phyloP scores from a whole-genome alignment of 2,888 invertebrate species.

The Agapostemon virescens region DNA sequence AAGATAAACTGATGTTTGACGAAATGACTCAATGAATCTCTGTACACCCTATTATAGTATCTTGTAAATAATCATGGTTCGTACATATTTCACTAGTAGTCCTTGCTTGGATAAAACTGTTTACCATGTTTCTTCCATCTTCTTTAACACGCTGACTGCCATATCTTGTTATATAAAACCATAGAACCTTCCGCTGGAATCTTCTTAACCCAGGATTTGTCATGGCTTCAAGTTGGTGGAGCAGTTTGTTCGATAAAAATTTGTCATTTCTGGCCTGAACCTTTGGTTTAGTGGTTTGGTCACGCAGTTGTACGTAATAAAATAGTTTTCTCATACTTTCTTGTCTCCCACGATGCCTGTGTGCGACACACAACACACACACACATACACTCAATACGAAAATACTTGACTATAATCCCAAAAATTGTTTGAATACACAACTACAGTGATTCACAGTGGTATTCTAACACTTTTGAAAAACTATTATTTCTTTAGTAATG shows the following conservation, averaged over 20 bases:
- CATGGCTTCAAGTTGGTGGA: background rate
- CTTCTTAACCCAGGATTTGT: slow-evolving; percentile 13
- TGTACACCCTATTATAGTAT: slow-evolving; percentile 37
- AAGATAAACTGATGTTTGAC: slow-evolving; percentile 6
- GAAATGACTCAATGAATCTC: slow-evolving; percentile 37
- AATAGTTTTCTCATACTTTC: slow-evolving; percentile 16
- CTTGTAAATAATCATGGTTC: slow-evolving; percentile 39
- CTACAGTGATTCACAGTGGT: too few species aligned
- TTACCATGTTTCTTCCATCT: slow-evolving; percentile 11
- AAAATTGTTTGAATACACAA: slow-evolving; percentile 5
- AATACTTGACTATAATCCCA: slow-evolving; percentile 11
- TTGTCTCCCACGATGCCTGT: background rate
- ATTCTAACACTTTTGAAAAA: too few species aligned
- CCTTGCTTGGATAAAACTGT: slow-evolving; percentile 46
- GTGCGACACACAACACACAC: slow-evolving; percentile 1
- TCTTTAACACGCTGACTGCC: slow-evolving; percentile 22
- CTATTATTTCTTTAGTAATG: too few species aligned
- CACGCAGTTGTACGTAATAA: background rate
- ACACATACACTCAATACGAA: slow-evolving; percentile 4
- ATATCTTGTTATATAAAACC: slow-evolving; percentile 6
- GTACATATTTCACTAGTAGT: slow-evolving; percentile 31
- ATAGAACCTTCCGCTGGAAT: background rate
- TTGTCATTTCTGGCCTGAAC: background rate
- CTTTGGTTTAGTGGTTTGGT: background rate
- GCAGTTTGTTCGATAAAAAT: slow-evolving; percentile 10